A percentile compares a stretch with the other conserved stretches of the same genome.
These are phyloP conservation scores for Phalacrocorax brasilianus DNA, from an alignment of 2,113 vertebrate species.

Conservation along the genomic window DNA sequence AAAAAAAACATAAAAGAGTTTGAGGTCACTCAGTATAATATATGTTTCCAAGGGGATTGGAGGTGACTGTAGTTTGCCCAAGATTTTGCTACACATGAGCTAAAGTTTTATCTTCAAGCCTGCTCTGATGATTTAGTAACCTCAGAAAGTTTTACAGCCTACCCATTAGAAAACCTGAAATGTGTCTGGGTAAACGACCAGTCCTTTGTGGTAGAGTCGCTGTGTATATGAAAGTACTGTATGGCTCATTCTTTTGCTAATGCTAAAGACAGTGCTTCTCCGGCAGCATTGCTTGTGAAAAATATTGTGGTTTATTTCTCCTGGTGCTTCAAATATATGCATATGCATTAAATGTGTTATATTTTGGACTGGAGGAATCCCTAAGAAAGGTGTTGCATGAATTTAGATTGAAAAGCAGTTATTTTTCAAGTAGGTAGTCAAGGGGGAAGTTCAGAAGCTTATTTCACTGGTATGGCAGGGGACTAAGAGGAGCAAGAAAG, in stretches of 20 bases:
- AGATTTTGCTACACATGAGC: not conserved
- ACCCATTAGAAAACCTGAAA: not conserved
- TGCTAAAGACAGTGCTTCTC: not conserved
- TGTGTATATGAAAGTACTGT: not conserved
- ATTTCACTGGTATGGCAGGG: not conserved
- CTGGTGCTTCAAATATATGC: not conserved
- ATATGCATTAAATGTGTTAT: not conserved
- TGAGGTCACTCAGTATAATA: not conserved
- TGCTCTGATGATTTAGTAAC: not conserved
- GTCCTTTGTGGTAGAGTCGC: not conserved
- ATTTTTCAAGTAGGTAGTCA: not conserved
- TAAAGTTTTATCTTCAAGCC: not conserved
- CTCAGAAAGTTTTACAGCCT: not conserved
- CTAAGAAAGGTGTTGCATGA: not conserved
- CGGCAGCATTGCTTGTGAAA: not conserved
- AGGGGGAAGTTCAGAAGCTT: not conserved
- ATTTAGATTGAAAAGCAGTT: not conserved
- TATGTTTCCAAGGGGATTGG: not conserved
- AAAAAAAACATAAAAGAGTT: not conserved
- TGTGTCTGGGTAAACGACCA: not conserved
- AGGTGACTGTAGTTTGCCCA: not conserved
- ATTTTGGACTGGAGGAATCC: not conserved
- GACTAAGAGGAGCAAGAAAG: not conserved
- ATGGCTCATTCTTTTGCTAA: not conserved
- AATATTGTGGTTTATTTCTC: not conserved